Percentiles rank a stretch among this genome's conserved stretches.
phyloP scores from a whole-genome alignment of 2,113 vertebrate genomes.

The Cyprinodon brontotheroides region DNA sequence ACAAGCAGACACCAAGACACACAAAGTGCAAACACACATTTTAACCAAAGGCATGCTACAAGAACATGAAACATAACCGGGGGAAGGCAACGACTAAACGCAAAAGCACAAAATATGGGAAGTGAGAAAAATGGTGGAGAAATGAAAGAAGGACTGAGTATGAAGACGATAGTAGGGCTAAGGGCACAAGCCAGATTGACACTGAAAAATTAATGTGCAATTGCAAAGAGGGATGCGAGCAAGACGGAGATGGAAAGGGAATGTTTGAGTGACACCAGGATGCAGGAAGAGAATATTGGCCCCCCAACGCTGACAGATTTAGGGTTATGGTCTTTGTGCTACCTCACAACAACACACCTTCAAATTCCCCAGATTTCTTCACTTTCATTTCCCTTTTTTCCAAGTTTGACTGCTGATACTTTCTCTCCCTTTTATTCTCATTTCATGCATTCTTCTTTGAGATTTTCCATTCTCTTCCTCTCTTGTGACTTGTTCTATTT shows the following conservation, averaged over 20 bases:
- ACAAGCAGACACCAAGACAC: slow-evolving; percentile 34
- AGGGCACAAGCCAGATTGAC: slow-evolving; percentile 78
- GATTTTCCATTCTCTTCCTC: background rate
- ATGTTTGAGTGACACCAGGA: slow-evolving; percentile 66
- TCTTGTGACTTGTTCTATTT: background rate
- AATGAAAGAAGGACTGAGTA: slow-evolving; percentile 57
- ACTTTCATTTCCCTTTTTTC: slow-evolving; percentile 31
- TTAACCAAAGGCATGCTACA: slow-evolving; percentile 49
- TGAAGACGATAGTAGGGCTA: slow-evolving; percentile 54
- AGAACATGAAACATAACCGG: slow-evolving; percentile 43
- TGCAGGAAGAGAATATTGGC: slow-evolving; percentile 55
- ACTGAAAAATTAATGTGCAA: slow-evolving; percentile 83
- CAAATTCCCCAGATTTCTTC: slow-evolving; percentile 7
- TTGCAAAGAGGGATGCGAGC: slow-evolving; percentile 57
- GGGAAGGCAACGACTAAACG: slow-evolving; percentile 5
- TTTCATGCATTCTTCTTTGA: slow-evolving; percentile 31
- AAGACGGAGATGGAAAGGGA: slow-evolving; percentile 48
- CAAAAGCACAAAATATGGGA: slow-evolving; percentile 32
- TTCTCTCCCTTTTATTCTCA: slow-evolving; percentile 19
- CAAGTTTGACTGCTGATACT: slow-evolving; percentile 6
- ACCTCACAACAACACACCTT: slow-evolving; percentile 31
- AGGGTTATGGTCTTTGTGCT: slow-evolving; percentile 67
- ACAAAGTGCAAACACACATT: slow-evolving; percentile 19
- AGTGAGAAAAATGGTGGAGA: slow-evolving; percentile 45
- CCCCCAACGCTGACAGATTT: slow-evolving; percentile 68